phyloP scores from a whole-genome alignment of 2,888 invertebrate genomes.

The Agonopterix arenella region DNA sequence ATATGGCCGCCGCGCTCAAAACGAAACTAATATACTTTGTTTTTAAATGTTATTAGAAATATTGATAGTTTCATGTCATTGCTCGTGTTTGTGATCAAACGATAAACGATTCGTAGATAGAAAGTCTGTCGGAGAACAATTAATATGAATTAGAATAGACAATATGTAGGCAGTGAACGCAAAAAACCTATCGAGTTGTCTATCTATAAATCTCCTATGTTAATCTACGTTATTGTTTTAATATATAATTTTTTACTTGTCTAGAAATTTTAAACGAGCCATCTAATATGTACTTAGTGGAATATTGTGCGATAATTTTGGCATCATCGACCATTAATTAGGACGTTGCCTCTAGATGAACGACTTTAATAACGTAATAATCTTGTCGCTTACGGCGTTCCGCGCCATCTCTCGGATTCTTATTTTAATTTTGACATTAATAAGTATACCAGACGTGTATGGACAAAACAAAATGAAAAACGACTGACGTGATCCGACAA shows the following conservation, averaged over 20 bases:
- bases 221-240: constrained; percentile 22
- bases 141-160: constrained; percentile 50
- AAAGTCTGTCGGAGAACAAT: constrained; percentile 60
- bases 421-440: constrained; percentile 65
- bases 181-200: constrained; percentile 36
- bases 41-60: constrained; percentile 75
- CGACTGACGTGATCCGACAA: constrained; percentile 57
- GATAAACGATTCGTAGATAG: constrained; percentile 67
- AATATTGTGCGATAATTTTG: constrained; percentile 28
- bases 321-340: constrained; percentile 52
- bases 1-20: constrained; percentile 63
- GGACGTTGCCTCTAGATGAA: constrained; percentile 27
- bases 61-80: constrained; percentile 76
- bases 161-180: constrained; percentile 50
- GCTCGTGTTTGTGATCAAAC: constrained; percentile 65
- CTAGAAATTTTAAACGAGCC: constrained; percentile 9
- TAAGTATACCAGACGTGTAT: constrained; percentile 47
- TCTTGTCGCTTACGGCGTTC: constrained; percentile 61
- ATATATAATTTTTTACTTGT: constrained; percentile 12
- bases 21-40: constrained; percentile 71
- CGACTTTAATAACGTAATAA: constrained; percentile 55
- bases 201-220: constrained; percentile 38
- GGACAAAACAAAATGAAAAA: constrained; percentile 67
- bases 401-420: constrained; percentile 46
- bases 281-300: neutral